A percentile compares a stretch with the other conserved stretches of the same genome.
Conservation (phyloP, 2,797 vertebrate genomes). For the Lutjanus argentimaculatus region DNA sequence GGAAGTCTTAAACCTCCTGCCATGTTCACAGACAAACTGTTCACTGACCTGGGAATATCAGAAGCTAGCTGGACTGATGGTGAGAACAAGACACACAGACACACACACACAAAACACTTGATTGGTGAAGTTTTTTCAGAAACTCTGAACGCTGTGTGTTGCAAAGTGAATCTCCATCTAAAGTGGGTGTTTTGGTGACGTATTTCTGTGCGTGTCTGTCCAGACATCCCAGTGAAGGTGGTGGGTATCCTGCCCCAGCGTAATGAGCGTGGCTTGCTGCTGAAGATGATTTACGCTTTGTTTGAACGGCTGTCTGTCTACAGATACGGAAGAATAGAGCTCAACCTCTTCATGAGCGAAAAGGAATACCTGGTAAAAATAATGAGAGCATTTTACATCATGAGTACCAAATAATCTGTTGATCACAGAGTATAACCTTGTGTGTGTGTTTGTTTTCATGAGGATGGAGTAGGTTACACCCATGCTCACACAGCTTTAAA, state of each 20-base stretch:
- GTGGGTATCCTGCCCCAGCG: constrained; percentile 88
- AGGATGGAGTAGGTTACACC: neutral
- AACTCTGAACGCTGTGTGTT: constrained; percentile 1
- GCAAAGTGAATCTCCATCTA: neutral
- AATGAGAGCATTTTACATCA: neutral
- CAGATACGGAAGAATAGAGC: constrained; percentile 92
- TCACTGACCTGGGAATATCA: constrained; percentile 89
- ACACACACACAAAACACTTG: neutral
- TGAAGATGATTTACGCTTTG: constrained; percentile 90
- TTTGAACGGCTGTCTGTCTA: constrained; percentile 91
- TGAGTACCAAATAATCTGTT: neutral
- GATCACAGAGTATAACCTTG: neutral
- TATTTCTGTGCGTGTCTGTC: constrained; percentile 15
- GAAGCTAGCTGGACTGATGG: constrained; percentile 91
- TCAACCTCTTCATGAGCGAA: constrained; percentile 93
- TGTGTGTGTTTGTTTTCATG: neutral
- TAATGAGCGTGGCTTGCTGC: constrained; percentile 86
- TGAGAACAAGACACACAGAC: constrained; percentile 67
- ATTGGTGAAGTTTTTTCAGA: neutral
- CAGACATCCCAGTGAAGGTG: constrained; percentile 92
- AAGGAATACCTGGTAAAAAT: constrained; percentile 89
- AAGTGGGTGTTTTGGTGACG: constrained; percentile 27
- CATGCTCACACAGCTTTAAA: neutral
- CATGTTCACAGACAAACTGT: constrained; percentile 88
- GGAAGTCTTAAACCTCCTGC: constrained; percentile 83